Base-by-base conservation (phyloP, 2,113 vertebrate genomes). In the Lutjanus erythropterus region DNA sequence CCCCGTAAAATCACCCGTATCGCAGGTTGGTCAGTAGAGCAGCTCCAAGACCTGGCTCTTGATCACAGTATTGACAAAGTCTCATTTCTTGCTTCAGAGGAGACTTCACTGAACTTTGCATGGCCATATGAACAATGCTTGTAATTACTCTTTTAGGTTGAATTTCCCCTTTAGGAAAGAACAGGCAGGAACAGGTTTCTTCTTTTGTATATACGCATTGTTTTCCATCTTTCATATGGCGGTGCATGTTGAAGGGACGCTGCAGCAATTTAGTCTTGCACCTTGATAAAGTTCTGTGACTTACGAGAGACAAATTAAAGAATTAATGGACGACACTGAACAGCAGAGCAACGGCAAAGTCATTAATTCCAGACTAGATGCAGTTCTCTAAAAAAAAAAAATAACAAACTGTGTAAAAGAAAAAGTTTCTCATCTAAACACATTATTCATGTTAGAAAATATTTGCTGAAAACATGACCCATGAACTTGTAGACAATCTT, bases 41-140 rank as follows among this genome's bases (percentile, higher is more conserved):
- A 80, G 75, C 37, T 73, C 81, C 16, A 12, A 47, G 75, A 64
- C 31, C 67, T 62, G 58, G 53, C 56, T 71, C 72, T 67, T 81
- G 72, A 85, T 84, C 69, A 80, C 83, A 76, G 86, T 80, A 84
- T 85, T 81, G 68, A 84, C 75, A 62, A 49, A 74, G 65, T 80
- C 80, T 88, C 23, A 89, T 89, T 87, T 91, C 70, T 78, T 84
- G 86, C 75, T 87, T 62, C 64, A 85, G 74, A 88, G 79, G 80
- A 84, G 71, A 71, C 60, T 76, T 68, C 69, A 39, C 27, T 81
- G 76, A 83, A 85, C 81, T 85, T 83, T 75, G 52, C 58, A 62
- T 61, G 50, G 72, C 46, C 23, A 2, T 58, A 27, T 15, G 50
- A 84, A 77, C 52, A 86, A 78, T 61, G 49, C 41, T 70, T 68